Percentiles rank a stretch among this genome's conserved stretches.
Evolutionary conservation across 1,140 invertebrate species (phyloP).

Genomic region (Diachasma alloeum): DNA sequence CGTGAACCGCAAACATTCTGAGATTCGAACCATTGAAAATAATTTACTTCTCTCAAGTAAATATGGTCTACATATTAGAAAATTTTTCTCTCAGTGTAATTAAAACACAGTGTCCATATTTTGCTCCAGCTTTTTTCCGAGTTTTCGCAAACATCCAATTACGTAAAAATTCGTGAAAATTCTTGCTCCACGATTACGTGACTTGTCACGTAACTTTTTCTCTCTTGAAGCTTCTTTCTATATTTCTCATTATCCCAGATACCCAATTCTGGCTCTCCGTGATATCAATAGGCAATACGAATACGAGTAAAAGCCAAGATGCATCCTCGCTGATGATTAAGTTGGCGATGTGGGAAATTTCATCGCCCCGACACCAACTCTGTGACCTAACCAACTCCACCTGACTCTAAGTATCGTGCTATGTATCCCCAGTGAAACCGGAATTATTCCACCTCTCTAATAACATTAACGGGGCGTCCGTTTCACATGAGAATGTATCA

Average conservation of each 20-base stretch:
- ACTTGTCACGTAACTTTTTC: no score
- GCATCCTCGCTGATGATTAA: neutral
- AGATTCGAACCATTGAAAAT: no score
- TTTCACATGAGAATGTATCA: neutral
- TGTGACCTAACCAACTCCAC: neutral
- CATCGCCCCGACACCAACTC: neutral
- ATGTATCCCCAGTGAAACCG: neutral
- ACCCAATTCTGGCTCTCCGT: neutral
- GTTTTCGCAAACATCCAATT: no score
- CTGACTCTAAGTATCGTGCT: neutral
- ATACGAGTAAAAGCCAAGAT: neutral
- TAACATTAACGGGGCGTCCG: neutral
- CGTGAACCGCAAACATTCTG: no score
- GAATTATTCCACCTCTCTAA: neutral
- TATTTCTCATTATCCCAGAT: neutral
- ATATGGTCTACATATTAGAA: no score
- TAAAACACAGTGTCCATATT: no score
- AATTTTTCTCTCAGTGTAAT: no score
- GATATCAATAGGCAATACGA: neutral
- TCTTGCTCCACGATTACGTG: no score
- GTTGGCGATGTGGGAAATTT: neutral
- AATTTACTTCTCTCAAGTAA: no score
- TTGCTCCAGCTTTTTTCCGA: no score
- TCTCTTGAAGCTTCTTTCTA: no score
- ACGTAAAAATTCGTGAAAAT: no score